phyloP scores from a whole-genome alignment of 2,113 vertebrate genomes.

The Muscicapa adusta region DNA sequence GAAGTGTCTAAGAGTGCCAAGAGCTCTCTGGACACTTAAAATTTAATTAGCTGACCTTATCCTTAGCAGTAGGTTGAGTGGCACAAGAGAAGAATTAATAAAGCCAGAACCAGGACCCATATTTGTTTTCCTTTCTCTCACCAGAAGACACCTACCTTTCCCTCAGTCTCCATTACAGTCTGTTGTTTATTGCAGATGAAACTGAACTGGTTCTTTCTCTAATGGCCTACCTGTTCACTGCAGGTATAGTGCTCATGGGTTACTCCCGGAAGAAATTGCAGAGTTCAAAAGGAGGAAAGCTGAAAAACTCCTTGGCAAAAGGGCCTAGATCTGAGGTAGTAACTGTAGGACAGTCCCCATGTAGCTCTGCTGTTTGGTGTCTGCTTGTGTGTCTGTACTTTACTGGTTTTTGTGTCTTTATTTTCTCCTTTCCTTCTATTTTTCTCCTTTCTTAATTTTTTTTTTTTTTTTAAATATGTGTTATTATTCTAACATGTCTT shows the following conservation, averaged over 20 bases:
- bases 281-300: slow-evolving; percentile 85
- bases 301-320: slow-evolving; percentile 77
- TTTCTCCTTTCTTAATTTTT: too few species aligned
- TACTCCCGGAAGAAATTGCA: slow-evolving; percentile 82
- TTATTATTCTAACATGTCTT: background rate
- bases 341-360: background rate
- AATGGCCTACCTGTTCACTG: slow-evolving; percentile 66
- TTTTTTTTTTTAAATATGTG: background rate
- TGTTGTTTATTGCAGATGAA: slow-evolving; percentile 46
- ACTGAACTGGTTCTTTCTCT: slow-evolving; percentile 35
- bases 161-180: background rate
- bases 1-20: background rate
- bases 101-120: background rate
- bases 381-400: slow-evolving; percentile 11
- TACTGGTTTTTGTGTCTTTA: background rate
- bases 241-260: slow-evolving; percentile 85
- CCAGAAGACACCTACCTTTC: background rate
- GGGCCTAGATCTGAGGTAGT: slow-evolving; percentile 78
- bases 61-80: background rate
- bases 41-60: background rate
- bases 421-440: background rate
- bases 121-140: background rate
- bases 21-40: background rate
- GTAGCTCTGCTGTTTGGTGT: slow-evolving; percentile 4
- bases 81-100: background rate